Evolutionary conservation across 2,113 vertebrate genomes (phyloP).

Genomic region (Dissostichus mawsoni): DNA sequence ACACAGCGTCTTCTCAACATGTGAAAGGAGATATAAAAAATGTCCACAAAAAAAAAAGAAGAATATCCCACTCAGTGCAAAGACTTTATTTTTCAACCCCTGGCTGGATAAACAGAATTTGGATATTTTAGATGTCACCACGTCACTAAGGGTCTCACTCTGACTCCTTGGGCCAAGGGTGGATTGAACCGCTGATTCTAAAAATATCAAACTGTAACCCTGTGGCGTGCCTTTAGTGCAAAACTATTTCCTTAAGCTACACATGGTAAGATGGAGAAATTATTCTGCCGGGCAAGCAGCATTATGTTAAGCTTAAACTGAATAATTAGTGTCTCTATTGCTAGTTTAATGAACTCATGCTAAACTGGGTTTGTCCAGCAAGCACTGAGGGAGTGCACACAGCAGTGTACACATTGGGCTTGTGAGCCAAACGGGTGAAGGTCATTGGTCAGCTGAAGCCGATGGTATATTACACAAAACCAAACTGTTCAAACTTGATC

Average conservation of each 20-base stretch:
- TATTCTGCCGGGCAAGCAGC: background rate
- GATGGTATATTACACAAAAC: conserved; percentile 65
- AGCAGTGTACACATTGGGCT: conserved; percentile 24
- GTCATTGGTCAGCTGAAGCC: conserved; percentile 62
- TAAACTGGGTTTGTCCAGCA: conserved; percentile 40
- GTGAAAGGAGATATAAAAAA: conserved; percentile 11
- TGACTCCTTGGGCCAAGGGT: background rate
- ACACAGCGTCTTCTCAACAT: conserved; percentile 21
- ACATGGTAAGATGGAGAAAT: background rate
- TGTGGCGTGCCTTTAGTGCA: background rate
- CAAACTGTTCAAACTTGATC: conserved; percentile 63
- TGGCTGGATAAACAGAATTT: conserved; percentile 5
- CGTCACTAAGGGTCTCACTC: conserved; percentile 1
- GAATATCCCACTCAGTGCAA: conserved; percentile 4
- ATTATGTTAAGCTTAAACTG: conserved; percentile 2
- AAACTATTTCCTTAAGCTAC: background rate
- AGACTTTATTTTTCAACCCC: conserved; percentile 14
- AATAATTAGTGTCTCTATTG: conserved; percentile 37
- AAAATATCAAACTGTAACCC: background rate
- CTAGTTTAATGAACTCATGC: conserved; percentile 37
- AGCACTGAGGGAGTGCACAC: conserved; percentile 36
- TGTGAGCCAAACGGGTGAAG: conserved; percentile 62
- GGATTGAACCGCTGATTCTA: background rate
- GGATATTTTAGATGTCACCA: conserved; percentile 16
- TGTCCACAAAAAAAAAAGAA: background rate